Base-by-base conservation (phyloP, 2,797 vertebrate genomes). In the Cossypha heuglini region DNA sequence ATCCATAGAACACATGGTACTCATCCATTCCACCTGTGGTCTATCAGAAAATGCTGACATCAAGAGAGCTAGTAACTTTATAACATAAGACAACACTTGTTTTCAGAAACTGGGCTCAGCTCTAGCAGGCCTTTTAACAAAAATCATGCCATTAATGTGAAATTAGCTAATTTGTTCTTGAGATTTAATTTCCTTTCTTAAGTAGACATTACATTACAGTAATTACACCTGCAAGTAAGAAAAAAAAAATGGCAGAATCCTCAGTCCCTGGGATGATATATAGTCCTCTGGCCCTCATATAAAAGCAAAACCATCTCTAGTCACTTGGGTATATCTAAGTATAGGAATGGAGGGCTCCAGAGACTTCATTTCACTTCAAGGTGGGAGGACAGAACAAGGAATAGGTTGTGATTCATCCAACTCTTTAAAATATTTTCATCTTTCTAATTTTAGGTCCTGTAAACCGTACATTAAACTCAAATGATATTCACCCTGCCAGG, bases 151-250 rank as follows among this genome's bases (percentile, higher is more conserved):
- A 58, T 18, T 77, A 85, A 88, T 74, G 54, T 29, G 26, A 90
- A 86, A 93, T 86, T 63, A 77, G 45, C 57, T 86, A 49, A 95
- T 94, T 91, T 83, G 38, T 88, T 93, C 77, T 78, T 74, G 59
- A 73, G 48, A 51, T 78, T 87, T 82, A 85, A 72, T 75, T 94
- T 92, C 68, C 68, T 89, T 85, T 71, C 78, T 78, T 31, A 61
- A 79, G 37, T 11, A 94, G 49, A 62, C 48, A 51, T 18, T 59
- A 61, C 67, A 45, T 76, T 92, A 86, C 55, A 68, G 66, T 90
- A 94, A 93, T 79, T 84, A 86, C 24, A 80, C 43, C 74, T 86
- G 49, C 58, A 85, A 81, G 58, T n/a, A 63, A 81, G 13, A 35
- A 10, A 43, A 74, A 68, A 68, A 87, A 78, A 46, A 54, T 4